Evolutionary conservation across 1,140 invertebrate genomes (phyloP).

Genomic region (Nomia melanderi): DNA sequence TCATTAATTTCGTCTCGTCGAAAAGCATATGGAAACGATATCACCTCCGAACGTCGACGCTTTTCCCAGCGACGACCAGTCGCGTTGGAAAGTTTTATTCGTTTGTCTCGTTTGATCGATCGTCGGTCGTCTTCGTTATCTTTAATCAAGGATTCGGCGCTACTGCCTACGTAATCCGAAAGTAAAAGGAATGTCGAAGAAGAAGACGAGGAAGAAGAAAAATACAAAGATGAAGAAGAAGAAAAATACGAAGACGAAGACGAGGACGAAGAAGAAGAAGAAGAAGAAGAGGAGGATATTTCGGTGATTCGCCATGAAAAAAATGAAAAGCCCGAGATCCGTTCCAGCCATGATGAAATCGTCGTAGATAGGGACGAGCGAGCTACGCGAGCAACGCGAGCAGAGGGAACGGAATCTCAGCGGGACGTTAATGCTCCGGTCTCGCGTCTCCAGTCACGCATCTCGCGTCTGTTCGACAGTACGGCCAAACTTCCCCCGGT

Average conservation of each 20-base stretch:
- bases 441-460: background rate
- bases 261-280: background rate
- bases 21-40: too few relatives aligned
- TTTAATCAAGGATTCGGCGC: too few relatives aligned
- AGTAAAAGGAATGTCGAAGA: too few relatives aligned
- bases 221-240: too few relatives aligned
- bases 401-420: conserved; percentile 57
- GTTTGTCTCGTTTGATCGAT: too few relatives aligned
- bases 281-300: background rate
- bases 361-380: too few relatives aligned
- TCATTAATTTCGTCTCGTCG: background rate
- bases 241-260: background rate
- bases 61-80: too few relatives aligned
- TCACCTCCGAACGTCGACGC: too few relatives aligned
- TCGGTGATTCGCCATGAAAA: conserved; percentile 33
- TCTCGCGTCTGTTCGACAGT: conserved; percentile 28
- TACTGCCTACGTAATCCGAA: too few relatives aligned
- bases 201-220: background rate
- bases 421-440: conserved; percentile 59
- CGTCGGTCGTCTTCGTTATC: too few relatives aligned
- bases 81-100: too few relatives aligned
- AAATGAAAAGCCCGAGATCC: conserved; percentile 18
- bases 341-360: conserved; percentile 30
- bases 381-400: background rate
- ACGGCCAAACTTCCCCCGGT: conserved; percentile 30